Percentiles rank a stretch among this genome's conserved stretches.
phyloP scores from a whole-genome alignment of 2,888 invertebrate genomes.

The Philereme transversata region DNA sequence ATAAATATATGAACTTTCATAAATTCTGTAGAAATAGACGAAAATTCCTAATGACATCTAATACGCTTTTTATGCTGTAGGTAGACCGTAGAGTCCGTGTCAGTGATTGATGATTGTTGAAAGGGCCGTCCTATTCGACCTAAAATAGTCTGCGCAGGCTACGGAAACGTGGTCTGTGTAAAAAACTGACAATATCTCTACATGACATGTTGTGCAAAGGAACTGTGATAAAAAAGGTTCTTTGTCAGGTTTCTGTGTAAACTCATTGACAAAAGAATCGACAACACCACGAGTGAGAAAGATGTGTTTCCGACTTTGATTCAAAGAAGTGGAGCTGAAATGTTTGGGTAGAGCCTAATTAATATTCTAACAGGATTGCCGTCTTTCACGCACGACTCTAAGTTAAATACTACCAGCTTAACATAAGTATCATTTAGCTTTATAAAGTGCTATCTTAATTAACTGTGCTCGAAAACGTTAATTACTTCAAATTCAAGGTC shows the following conservation, averaged over 20 bases:
- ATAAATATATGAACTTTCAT: constrained; percentile 35
- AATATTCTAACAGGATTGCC: constrained; percentile 13
- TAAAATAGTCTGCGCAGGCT: constrained; percentile 44
- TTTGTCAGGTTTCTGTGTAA: constrained; percentile 51
- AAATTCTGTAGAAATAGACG: constrained; percentile 47
- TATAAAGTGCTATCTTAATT: constrained; percentile 27
- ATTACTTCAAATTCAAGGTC: constrained; percentile 22
- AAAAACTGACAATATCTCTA: constrained; percentile 40
- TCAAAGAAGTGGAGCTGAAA: constrained; percentile 9
- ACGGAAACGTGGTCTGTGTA: constrained; percentile 40
- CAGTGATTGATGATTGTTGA: constrained; percentile 66
- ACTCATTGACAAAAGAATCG: constrained; percentile 49
- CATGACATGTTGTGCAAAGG: constrained; percentile 43
- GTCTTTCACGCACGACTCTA: constrained; percentile 1
- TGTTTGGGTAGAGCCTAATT: constrained; percentile 10
- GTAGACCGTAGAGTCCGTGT: constrained; percentile 53
- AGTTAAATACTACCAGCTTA: constrained; percentile 8
- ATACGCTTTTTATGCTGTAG: constrained; percentile 58
- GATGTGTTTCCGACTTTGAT: constrained; percentile 16
- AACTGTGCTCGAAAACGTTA: constrained; percentile 19
- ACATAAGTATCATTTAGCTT: constrained; percentile 12
- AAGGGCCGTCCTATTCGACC: constrained; percentile 46
- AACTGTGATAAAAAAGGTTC: constrained; percentile 44
- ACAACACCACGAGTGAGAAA: constrained; percentile 29
- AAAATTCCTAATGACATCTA: constrained; percentile 56